Base-by-base conservation (phyloP, 2,888 invertebrate species). In the Dorcus hopei region DNA sequence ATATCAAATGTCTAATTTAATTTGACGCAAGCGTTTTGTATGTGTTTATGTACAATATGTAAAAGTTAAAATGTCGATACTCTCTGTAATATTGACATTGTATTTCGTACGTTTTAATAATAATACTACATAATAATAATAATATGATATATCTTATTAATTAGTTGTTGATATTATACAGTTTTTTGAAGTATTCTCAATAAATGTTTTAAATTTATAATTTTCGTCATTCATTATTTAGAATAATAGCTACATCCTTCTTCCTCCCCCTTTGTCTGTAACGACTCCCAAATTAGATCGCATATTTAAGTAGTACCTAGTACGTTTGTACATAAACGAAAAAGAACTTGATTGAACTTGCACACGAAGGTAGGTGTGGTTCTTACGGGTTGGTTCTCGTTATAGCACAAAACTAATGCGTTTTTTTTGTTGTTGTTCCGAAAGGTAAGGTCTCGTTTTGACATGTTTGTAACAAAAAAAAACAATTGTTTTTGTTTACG, bases 161-260 rank as follows among this genome's bases (percentile, higher is more conserved):
- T 52, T 38, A 45, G 42, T 50, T 56, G 41, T 47, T 57, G 38
- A 52, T 39, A 43, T 53, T 53, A 53, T 53, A 38, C 26, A 45
- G 16, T 45, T 45, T 45, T 53, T 50, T 54, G 38, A 43, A 50
- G 41, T 41, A 49, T 50, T 58, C 42, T 55, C 41, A 59, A 59
- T 59, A 59, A 59, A 59, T 49, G 56, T 56, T 59, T 59, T 59
- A 59, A 59, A 54, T 56, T 54, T 59, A 52, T 52, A 59, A 45
- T 56, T 59, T 59, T 59, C 55, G 59, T 59, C 52, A 59, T 59
- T 59, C 52, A 59, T 59, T 59, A 59, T 59, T 59, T 59, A 58
- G 54, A 43, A 47, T 16, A 11, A 45, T 54, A 54, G 54, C 45
- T 45, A 43, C 38, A 38, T 53, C 38, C 48, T 41, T 43, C 23